A percentile compares a stretch with the other conserved stretches of the same genome.
Conservation (phyloP, 2,888 invertebrate genomes). For the Drosophila anceps region DNA sequence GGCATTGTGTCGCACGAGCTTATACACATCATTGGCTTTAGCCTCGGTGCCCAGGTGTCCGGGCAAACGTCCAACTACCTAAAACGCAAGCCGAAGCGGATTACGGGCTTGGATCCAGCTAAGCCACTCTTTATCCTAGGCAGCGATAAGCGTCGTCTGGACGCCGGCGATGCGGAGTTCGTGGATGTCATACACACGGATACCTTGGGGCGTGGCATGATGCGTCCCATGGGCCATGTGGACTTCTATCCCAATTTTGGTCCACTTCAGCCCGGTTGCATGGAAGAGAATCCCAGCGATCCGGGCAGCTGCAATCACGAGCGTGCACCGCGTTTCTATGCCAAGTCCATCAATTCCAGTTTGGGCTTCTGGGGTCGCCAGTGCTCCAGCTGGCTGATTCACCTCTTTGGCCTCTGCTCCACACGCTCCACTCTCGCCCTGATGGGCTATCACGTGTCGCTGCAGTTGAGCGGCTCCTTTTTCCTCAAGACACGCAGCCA, state of each 20-base stretch:
- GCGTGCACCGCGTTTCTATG: conserved; percentile 87
- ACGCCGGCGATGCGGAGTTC: conserved; percentile 87
- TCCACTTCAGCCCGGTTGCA: conserved; percentile 87
- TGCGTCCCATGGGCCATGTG: conserved; percentile 86
- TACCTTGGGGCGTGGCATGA: conserved; percentile 86
- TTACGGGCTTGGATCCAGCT: conserved; percentile 89
- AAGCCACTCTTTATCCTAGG: conserved; percentile 87
- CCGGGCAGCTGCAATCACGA: conserved; percentile 88
- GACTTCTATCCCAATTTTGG: conserved; percentile 88
- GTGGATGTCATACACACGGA: conserved; percentile 89
- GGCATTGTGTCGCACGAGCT: conserved; percentile 85
- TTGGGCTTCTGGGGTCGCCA: conserved; percentile 87
- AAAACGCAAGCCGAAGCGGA: conserved; percentile 86
- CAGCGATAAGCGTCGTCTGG: conserved; percentile 86
- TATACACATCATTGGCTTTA: conserved; percentile 89
- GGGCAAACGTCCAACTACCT: conserved; percentile 86
- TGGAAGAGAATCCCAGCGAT: conserved; percentile 83
- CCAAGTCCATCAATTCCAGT: conserved; percentile 86
- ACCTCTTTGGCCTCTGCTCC: conserved; percentile 86
- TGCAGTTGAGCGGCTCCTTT: conserved; percentile 84
- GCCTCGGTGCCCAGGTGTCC: conserved; percentile 88
- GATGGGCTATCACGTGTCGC: conserved; percentile 86
- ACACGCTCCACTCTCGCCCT: conserved; percentile 77
- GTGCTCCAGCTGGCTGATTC: conserved; percentile 86
- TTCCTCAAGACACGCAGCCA: conserved; percentile 84